These are phyloP conservation scores for Pachymerium ferrugineum DNA, from an alignment of 2,888 invertebrate genomes.

Conservation along the genomic window DNA sequence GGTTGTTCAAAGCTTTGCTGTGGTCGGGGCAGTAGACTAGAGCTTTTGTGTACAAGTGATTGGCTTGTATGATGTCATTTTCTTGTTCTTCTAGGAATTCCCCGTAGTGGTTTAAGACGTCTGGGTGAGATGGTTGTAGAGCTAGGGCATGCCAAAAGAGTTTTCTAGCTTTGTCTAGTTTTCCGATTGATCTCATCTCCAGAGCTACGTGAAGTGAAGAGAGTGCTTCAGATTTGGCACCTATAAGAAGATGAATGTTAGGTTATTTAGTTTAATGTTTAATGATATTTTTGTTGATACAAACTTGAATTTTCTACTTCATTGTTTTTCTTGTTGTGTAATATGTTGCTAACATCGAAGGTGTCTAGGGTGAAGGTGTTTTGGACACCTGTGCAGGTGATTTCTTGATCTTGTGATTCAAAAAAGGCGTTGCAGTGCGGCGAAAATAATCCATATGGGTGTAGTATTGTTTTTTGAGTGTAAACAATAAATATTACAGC, in stretches of 20 bases:
- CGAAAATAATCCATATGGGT: too few relatives aligned
- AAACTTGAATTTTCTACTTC: not conserved
- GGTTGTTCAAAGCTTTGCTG: slow-evolving; percentile 68
- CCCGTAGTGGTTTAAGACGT: slow-evolving; percentile 85
- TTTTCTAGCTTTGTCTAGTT: slow-evolving; percentile 76
- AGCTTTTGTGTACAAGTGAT: slow-evolving; percentile 78
- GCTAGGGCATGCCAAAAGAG: slow-evolving; percentile 85
- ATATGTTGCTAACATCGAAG: too few relatives aligned
- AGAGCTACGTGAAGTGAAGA: slow-evolving; percentile 75
- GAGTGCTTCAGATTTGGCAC: slow-evolving; percentile 67
- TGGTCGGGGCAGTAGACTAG: slow-evolving; percentile 77
- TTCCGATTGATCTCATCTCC: slow-evolving; percentile 75
- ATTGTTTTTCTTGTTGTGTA: not conserved
- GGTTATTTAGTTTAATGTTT: not conserved
- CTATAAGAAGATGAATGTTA: slow-evolving; percentile 40
- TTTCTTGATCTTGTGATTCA: too few relatives aligned
- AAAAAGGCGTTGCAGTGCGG: too few relatives aligned
- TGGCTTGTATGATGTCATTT: slow-evolving; percentile 79
- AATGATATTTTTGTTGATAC: not conserved
- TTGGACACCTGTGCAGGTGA: too few relatives aligned
- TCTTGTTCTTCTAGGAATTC: slow-evolving; percentile 83
- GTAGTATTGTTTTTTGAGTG: too few relatives aligned
- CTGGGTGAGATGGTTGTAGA: slow-evolving; percentile 84
- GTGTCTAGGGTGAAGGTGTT: too few relatives aligned
- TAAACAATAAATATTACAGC: too few relatives aligned